These are phyloP conservation scores for Baronia brevicornis DNA, from an alignment of 2,888 invertebrate species.

Conservation along the genomic window DNA sequence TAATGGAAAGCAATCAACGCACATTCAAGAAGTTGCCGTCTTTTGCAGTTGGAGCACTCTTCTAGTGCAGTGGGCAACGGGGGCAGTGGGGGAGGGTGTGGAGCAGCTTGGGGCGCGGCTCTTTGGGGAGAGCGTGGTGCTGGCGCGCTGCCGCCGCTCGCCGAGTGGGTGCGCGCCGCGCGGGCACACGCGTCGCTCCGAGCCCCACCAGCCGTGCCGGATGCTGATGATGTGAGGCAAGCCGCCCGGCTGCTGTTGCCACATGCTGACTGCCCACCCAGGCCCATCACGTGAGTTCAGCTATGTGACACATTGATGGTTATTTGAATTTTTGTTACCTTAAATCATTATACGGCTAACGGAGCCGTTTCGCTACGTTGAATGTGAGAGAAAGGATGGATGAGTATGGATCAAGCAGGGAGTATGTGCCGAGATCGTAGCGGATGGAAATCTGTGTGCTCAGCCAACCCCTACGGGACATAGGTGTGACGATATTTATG, in stretches of 20 bases:
- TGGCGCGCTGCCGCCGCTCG: constrained; percentile 89
- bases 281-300: constrained; percentile 78
- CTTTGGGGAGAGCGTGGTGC: constrained; percentile 91
- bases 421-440: too few relatives aligned
- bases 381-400: too few relatives aligned
- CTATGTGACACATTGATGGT: background rate
- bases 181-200: constrained; percentile 89
- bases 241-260: constrained; percentile 90
- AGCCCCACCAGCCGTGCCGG: constrained; percentile 85
- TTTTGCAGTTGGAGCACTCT: constrained; percentile 78
- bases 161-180: constrained; percentile 92
- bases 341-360: too few relatives aligned
- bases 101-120: constrained; percentile 53
- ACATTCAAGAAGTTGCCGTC: too few relatives aligned
- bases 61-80: constrained; percentile 31
- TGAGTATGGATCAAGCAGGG: too few relatives aligned
- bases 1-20: too few relatives aligned
- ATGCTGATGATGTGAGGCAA: constrained; percentile 91
- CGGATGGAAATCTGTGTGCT: too few relatives aligned
- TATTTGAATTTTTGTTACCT: too few relatives aligned
- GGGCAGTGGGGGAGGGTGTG: constrained; percentile 34
- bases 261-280: constrained; percentile 91
- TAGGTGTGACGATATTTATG: too few relatives aligned
- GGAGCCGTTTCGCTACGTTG: too few relatives aligned
- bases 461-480: too few relatives aligned